phyloP scores from a whole-genome alignment of 2,797 vertebrate species.

The Tachyglossus aculeatus region DNA sequence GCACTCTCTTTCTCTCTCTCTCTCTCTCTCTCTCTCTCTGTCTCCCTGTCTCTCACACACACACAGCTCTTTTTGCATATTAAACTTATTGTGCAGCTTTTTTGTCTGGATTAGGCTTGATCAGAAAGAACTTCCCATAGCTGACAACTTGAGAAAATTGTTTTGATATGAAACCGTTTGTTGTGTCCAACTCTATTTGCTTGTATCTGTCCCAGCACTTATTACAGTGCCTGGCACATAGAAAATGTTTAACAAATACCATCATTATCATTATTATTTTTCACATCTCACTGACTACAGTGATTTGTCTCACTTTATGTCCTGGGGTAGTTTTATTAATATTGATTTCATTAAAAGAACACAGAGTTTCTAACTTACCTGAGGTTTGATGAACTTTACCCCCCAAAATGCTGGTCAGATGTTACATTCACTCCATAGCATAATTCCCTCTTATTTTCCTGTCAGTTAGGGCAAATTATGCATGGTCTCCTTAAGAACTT shows the following conservation, averaged over 20 bases:
- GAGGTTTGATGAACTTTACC: not conserved
- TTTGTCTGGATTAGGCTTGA: not conserved
- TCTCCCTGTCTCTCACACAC: no score
- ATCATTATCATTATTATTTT: no score
- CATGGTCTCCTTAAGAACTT: not conserved
- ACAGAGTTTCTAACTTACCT: not conserved
- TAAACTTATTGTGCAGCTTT: accelerated
- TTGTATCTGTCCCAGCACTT: no score
- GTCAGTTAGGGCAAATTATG: no score
- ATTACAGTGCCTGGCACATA: no score
- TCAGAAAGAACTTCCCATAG: not conserved
- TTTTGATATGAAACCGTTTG: not conserved
- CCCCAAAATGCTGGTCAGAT: accelerated
- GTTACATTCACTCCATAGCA: accelerated
- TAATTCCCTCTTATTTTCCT: not conserved
- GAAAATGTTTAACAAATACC: no score
- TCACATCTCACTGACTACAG: accelerated
- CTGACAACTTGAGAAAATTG: not conserved
- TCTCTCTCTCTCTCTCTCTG: no score
- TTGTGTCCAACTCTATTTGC: no score
- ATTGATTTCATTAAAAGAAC: not conserved
- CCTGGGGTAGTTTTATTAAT: no score
- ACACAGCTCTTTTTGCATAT: no score
- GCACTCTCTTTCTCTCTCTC: no score
- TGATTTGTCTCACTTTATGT: accelerated